Evolutionary conservation across 2,797 vertebrate species (phyloP).

Genomic region (Coracias cyanogaster): DNA sequence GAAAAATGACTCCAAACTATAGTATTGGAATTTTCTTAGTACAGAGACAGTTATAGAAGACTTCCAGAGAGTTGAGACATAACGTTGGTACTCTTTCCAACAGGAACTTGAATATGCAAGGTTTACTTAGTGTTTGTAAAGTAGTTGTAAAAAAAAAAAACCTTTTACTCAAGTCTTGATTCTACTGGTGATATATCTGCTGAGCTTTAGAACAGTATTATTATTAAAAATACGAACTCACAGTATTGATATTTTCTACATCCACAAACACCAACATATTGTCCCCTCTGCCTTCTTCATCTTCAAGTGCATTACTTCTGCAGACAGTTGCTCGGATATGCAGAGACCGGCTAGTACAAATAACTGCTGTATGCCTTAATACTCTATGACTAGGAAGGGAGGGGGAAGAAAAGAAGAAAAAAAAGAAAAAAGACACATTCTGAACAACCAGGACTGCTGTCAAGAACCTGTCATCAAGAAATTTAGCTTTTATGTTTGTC

Average conservation of each 20-base stretch:
- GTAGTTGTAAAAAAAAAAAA: not conserved
- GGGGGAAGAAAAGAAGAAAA: accelerated
- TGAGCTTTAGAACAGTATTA: not conserved
- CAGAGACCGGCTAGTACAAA: conserved; percentile 95
- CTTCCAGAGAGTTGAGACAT: not conserved
- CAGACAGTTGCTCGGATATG: conserved; percentile 88
- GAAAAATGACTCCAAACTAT: not conserved
- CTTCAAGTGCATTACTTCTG: conserved; percentile 90
- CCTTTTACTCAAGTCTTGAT: not conserved
- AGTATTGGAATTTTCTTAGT: not conserved
- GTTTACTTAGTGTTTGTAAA: not conserved
- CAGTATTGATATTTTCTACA: conserved; percentile 95
- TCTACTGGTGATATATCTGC: not conserved
- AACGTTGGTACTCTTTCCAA: not conserved
- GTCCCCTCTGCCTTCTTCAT: conserved; percentile 80
- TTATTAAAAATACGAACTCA: conserved; percentile 73
- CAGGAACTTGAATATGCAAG: not conserved
- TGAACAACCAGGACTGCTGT: not conserved
- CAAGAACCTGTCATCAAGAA: not conserved
- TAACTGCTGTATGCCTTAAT: conserved; percentile 93
- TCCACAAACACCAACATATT: conserved; percentile 93
- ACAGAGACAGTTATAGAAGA: not conserved
- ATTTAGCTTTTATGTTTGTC: not conserved
- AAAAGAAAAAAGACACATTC: not conserved
- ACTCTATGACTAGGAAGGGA: conserved; percentile 88